Conservation (phyloP, 2,888 invertebrate species). For the Tineola bisselliella region DNA sequence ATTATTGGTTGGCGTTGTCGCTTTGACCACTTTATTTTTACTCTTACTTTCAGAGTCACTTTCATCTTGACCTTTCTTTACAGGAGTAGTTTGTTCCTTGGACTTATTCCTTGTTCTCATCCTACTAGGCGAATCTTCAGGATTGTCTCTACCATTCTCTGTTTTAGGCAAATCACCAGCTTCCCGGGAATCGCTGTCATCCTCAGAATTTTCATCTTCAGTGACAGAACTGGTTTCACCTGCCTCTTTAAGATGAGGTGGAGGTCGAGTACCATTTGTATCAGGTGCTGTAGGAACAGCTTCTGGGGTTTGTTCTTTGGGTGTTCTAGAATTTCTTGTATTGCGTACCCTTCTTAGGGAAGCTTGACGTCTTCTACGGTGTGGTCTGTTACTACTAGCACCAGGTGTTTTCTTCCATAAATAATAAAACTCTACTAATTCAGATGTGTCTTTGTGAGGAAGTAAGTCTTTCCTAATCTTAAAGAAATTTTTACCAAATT, state of each 20-base stretch:
- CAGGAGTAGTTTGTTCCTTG: constrained; percentile 74
- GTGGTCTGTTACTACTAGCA: constrained; percentile 95
- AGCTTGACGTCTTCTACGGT: constrained; percentile 87
- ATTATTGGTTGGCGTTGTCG: constrained; percentile 34
- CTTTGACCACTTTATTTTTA: constrained; percentile 24
- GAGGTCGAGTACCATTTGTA: constrained; percentile 68
- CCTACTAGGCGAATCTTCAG: constrained; percentile 86
- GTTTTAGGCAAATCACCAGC: constrained; percentile 82
- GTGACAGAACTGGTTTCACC: constrained; percentile 83
- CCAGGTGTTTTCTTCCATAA: constrained; percentile 99
- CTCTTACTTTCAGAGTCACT: constrained; percentile 57
- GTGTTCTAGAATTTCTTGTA: constrained; percentile 84
- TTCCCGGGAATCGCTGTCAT: constrained; percentile 93
- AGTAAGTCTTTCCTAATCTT: constrained; percentile 95
- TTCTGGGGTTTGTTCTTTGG: constrained; percentile 78
- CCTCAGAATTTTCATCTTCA: constrained; percentile 92
- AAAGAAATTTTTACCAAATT: constrained; percentile 99
- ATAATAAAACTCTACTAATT: constrained; percentile 98
- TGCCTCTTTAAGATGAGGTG: constrained; percentile 74
- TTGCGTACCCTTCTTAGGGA: constrained; percentile 88
- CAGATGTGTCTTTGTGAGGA: constrained; percentile 96
- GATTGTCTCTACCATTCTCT: constrained; percentile 80
- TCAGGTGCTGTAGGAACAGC: constrained; percentile 59
- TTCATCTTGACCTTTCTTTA: constrained; percentile 53
- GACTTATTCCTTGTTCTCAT: constrained; percentile 89